Base-by-base conservation (phyloP, 2,797 vertebrate genomes). In the Crenuchus spilurus region DNA sequence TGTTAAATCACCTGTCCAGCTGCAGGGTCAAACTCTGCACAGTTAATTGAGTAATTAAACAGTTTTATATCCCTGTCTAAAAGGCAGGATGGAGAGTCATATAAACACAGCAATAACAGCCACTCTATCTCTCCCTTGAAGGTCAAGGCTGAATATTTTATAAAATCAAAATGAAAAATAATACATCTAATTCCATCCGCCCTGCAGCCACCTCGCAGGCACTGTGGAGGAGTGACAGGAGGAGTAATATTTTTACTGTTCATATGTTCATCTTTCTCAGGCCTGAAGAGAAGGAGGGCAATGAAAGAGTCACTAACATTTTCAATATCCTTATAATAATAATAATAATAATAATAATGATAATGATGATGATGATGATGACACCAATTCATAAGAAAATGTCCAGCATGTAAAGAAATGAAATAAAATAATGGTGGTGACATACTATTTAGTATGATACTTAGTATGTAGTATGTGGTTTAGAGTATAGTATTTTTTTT, bases 91-190 rank as follows among this genome's bases (percentile, higher is more conserved):
- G 84, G 76, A 82, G 78, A 83, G 80, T 48, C 80, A 37, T 80
- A 90, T 91, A 91, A 92, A 91, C 90, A 89, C 82, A 84, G 84
- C 91, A 93, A 91, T 91, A 92, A 87, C 78, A 73, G 81, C 83
- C 82, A 82, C 75, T 61, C 86, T 71, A 16, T 87, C 85, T 85
- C 78, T 81, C 65, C 78, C 84, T 83, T 91, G 87, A 93, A 93
- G 90, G 88, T 91, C 86, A 91, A 58, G 69, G 44, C 80, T 93
- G 89, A 95, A 92, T 93, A 92, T 92, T 93, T 93, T 86, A 91
- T 91, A 68, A 73, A 63, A 80, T 92, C 70, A 87, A 92, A 89
- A 91, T 91, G 79, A 87, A 88, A 92, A 90, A 89, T 85, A 88
- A 85, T 72, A 60, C 76, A 82, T 82, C 63, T 83, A 83, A 88